Conservation (phyloP, 2,888 invertebrate genomes). For the Eristalis intricaria region DNA sequence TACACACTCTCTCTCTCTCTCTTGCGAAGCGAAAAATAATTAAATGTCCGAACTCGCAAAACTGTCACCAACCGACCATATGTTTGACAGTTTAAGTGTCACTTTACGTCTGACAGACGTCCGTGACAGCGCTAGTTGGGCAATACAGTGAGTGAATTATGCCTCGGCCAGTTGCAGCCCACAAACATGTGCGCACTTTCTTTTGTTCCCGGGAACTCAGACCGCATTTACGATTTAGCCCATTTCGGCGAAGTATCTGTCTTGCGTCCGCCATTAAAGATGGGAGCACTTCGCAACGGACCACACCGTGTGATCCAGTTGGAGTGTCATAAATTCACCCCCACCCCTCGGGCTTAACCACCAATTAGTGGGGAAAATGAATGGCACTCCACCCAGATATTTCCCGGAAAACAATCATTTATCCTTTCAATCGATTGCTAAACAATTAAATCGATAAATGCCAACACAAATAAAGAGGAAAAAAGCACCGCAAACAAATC, state of each 20-base stretch:
- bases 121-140: background rate
- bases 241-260: background rate
- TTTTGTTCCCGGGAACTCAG: background rate
- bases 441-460: conserved; percentile 54
- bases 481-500: background rate
- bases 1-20: background rate
- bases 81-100: background rate
- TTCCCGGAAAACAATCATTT: conserved; percentile 60
- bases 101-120: background rate
- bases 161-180: background rate
- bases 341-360: background rate
- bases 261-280: background rate
- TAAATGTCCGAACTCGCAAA: background rate
- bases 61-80: background rate
- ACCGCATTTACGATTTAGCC: background rate
- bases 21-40: background rate
- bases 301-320: background rate
- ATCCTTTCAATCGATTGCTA: conserved; percentile 64
- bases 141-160: background rate
- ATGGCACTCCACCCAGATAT: conserved; percentile 9
- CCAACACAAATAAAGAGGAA: background rate
- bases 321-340: conserved; percentile 29
- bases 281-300: background rate
- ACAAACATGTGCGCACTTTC: background rate
- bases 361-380: background rate